Evolutionary conservation across 2,797 vertebrate species (phyloP).

Genomic region (Acrossocheilus wenchowensis): DNA sequence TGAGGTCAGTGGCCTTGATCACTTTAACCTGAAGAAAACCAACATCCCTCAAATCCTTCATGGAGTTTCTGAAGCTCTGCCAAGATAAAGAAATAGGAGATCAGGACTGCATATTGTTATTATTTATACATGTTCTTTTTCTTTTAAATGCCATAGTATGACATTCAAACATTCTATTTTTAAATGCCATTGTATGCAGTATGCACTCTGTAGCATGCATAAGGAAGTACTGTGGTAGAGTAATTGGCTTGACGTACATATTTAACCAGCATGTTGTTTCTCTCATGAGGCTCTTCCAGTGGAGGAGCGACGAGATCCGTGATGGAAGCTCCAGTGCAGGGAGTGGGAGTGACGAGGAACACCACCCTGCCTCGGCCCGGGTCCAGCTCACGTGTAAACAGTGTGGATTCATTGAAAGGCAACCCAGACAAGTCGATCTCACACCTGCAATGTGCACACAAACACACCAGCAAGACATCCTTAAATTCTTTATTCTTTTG

Average conservation of each 20-base stretch:
- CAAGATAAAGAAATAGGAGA: not conserved
- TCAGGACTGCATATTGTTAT: not conserved
- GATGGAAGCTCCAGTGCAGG: constrained; percentile 85
- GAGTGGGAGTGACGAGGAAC: constrained; percentile 80
- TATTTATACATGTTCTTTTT: not conserved
- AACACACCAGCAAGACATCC: not conserved
- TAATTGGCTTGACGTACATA: constrained; percentile 80
- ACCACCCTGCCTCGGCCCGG: constrained; percentile 76
- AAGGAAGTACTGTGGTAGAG: not conserved
- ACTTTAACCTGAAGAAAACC: constrained; percentile 96
- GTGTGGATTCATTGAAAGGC: constrained; percentile 74
- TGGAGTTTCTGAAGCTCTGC: constrained; percentile 83
- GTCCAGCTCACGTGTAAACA: constrained; percentile 78
- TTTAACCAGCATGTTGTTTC: constrained; percentile 79
- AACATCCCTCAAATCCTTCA: constrained; percentile 83
- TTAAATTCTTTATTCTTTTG: not conserved
- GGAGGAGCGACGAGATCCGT: constrained; percentile 87
- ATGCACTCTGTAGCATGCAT: not conserved
- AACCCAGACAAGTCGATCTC: constrained; percentile 83
- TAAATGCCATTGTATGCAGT: not conserved
- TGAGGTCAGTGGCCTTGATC: constrained; percentile 85
- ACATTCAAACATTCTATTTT: not conserved
- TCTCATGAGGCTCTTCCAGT: constrained; percentile 81
- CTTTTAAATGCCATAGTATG: not conserved
- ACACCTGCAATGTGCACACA: constrained; percentile 76